phyloP scores from a whole-genome alignment of 2,113 vertebrate species.

The Misgurnus mizolepis region DNA sequence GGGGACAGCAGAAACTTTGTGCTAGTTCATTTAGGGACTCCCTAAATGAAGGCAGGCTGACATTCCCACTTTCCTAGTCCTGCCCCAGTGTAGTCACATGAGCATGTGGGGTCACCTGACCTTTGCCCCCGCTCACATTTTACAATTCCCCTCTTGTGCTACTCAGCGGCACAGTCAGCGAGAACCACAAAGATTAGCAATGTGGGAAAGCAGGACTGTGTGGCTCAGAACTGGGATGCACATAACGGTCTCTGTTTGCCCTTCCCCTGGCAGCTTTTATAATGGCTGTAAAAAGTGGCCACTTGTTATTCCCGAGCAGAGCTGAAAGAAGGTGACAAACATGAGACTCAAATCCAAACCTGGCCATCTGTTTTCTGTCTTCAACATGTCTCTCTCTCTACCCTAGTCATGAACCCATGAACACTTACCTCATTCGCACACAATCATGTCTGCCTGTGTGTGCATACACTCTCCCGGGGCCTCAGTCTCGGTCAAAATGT shows the following conservation, averaged over 20 bases:
- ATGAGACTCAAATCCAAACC: constrained; percentile 44
- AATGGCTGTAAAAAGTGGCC: constrained; percentile 59
- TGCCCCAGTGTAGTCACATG: neutral
- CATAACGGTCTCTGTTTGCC: constrained; percentile 52
- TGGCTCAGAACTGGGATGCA: neutral
- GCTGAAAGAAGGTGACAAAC: constrained; percentile 50
- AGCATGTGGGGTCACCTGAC: constrained; percentile 41
- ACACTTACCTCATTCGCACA: constrained; percentile 35
- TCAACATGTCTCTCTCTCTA: constrained; percentile 44
- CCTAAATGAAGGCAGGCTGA: neutral
- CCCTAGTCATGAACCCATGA: constrained; percentile 41
- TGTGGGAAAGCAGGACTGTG: neutral
- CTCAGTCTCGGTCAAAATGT: constrained; percentile 41
- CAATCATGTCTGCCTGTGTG: neutral
- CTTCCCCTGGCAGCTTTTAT: constrained; percentile 53
- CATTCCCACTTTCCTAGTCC: neutral
- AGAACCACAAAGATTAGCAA: neutral
- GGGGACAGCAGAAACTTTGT: constrained; percentile 21
- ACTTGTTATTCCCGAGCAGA: constrained; percentile 61
- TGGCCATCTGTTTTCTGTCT: constrained; percentile 67
- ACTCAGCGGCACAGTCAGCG: constrained; percentile 5
- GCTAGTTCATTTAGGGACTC: neutral
- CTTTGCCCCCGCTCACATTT: constrained; percentile 21
- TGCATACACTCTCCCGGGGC: constrained; percentile 36
- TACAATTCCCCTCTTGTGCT: constrained; percentile 38